Conservation (phyloP, 1,140 invertebrate species). For the Eurosta solidaginis region DNA sequence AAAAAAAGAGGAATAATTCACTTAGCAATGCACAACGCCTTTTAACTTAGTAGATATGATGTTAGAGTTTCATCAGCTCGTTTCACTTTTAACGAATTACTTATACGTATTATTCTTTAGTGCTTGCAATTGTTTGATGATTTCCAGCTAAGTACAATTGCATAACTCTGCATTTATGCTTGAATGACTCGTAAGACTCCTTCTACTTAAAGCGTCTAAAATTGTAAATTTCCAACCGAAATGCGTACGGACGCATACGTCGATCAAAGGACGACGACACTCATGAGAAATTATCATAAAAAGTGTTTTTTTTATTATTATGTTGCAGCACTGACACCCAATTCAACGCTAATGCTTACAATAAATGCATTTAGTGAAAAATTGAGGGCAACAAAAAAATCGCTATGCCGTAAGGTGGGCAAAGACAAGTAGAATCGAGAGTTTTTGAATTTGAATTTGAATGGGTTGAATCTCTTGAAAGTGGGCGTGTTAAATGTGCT, state of each 20-base stretch:
- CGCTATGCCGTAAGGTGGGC: neutral
- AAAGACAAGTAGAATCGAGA: neutral
- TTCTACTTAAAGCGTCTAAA: slow-evolving; percentile 33
- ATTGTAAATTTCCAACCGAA: neutral
- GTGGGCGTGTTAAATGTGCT: neutral
- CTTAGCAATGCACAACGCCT: too few relatives aligned
- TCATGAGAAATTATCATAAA: slow-evolving; percentile 59
- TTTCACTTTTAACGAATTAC: slow-evolving; percentile 14
- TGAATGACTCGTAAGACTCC: slow-evolving; percentile 53
- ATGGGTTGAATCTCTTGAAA: neutral
- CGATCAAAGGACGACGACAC: slow-evolving; percentile 59
- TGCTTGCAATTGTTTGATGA: slow-evolving; percentile 10
- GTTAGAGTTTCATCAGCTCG: neutral
- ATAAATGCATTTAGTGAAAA: slow-evolving; percentile 53
- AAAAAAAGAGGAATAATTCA: too few relatives aligned
- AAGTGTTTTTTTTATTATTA: slow-evolving; percentile 41
- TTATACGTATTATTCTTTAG: neutral
- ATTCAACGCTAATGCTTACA: neutral
- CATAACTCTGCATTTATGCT: slow-evolving; percentile 43
- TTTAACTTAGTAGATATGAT: too few relatives aligned
- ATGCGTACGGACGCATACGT: slow-evolving; percentile 12
- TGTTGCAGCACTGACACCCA: slow-evolving; percentile 37
- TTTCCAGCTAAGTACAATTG: neutral
- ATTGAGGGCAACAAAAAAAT: slow-evolving; percentile 37
- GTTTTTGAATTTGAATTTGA: slow-evolving; percentile 17